These are phyloP conservation scores for Salvator merianae DNA, from an alignment of 2,113 vertebrate genomes.

Conservation along the genomic window DNA sequence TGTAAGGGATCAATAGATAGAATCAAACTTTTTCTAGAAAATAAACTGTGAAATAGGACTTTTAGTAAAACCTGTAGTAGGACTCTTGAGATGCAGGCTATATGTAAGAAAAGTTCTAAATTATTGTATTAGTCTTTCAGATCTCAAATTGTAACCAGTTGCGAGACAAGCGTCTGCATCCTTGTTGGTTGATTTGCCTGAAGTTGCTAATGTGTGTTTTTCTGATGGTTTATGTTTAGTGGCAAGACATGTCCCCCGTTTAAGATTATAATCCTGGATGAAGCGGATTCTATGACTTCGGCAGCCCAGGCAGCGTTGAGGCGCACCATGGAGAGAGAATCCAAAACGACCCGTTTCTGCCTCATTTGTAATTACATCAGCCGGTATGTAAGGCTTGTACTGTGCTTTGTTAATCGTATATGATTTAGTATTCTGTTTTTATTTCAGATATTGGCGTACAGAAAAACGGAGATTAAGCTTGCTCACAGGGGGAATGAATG, in stretches of 20 bases:
- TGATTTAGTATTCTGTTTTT: neutral
- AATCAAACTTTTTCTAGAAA: neutral
- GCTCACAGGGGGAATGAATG: too few species aligned
- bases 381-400: slow-evolving; percentile 75
- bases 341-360: slow-evolving; percentile 95
- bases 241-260: slow-evolving; percentile 94
- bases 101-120: neutral
- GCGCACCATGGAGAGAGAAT: slow-evolving; percentile 98
- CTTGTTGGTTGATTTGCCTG: neutral
- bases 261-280: slow-evolving; percentile 97
- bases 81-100: neutral
- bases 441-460: too few species aligned
- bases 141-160: neutral
- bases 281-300: slow-evolving; percentile 97
- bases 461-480: too few species aligned
- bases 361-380: slow-evolving; percentile 99
- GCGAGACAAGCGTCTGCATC: neutral
- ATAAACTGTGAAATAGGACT: neutral
- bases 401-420: neutral
- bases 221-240: slow-evolving; percentile 67
- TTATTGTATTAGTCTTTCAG: neutral
- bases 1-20: neutral
- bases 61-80: neutral
- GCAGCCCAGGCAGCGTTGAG: slow-evolving; percentile 95
- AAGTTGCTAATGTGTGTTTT: neutral